phyloP scores from a whole-genome alignment of 2,797 vertebrate genomes.

The Nannoperca obscura region DNA sequence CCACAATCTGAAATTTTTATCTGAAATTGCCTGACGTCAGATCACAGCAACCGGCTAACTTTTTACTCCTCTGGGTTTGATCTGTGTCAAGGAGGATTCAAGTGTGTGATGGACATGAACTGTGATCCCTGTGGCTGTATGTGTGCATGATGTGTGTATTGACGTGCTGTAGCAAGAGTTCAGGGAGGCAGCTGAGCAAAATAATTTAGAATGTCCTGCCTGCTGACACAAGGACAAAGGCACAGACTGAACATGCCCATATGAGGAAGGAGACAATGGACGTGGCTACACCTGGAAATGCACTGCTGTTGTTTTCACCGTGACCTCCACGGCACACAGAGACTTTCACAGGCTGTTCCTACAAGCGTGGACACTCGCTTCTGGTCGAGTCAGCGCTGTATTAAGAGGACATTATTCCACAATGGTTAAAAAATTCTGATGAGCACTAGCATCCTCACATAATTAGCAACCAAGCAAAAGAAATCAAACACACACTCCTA shows the following conservation, averaged over 20 bases:
- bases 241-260: constrained; percentile 84
- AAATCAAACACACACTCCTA: not conserved
- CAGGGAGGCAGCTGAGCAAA: constrained; percentile 89
- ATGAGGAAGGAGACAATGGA: constrained; percentile 85
- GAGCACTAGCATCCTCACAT: constrained; percentile 24
- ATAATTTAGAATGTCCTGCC: constrained; percentile 89
- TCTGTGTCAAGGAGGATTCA: constrained; percentile 73
- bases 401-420: constrained; percentile 52
- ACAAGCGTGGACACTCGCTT: constrained; percentile 49
- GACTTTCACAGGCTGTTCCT: constrained; percentile 74
- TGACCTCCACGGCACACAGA: constrained; percentile 84
- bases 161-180: constrained; percentile 88
- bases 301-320: constrained; percentile 84
- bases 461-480: constrained; percentile 26
- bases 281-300: constrained; percentile 84
- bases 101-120: constrained; percentile 77
- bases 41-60: constrained; percentile 8
- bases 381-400: constrained; percentile 52
- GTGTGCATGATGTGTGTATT: constrained; percentile 86
- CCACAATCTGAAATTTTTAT: constrained; percentile 2
- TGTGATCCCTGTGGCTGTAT: constrained; percentile 72
- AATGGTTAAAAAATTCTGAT: constrained; percentile 55
- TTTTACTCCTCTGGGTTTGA: constrained; percentile 53
- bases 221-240: constrained; percentile 90
- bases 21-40: not conserved